Evolutionary conservation across 1,140 invertebrate species (phyloP).

Genomic region (Carcinoscorpius rotundicauda): DNA sequence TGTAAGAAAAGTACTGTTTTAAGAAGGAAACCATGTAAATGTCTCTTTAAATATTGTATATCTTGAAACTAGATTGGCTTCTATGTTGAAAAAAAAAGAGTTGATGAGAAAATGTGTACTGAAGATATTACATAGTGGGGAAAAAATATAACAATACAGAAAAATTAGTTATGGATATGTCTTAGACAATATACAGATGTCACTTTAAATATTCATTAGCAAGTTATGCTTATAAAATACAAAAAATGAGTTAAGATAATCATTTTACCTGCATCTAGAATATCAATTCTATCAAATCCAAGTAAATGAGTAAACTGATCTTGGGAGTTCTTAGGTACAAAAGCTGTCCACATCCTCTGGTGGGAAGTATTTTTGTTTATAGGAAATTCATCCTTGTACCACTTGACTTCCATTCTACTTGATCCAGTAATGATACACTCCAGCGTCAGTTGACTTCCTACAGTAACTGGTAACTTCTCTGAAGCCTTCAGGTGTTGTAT

Average conservation of each 20-base stretch:
- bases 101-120: too few species aligned
- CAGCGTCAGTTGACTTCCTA: constrained; percentile 16
- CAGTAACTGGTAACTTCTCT: constrained; percentile 14
- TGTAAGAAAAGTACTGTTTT: too few species aligned
- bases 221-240: background rate
- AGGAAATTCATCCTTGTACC: constrained; percentile 18
- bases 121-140: too few species aligned
- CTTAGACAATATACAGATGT: background rate
- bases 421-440: constrained; percentile 20
- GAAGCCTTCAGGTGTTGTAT: constrained; percentile 16
- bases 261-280: constrained; percentile 16
- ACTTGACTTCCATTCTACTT: constrained; percentile 15
- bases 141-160: too few species aligned
- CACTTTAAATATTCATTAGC: background rate
- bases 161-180: too few species aligned
- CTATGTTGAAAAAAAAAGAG: too few species aligned
- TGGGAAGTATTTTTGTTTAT: constrained; percentile 12
- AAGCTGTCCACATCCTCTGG: constrained; percentile 18
- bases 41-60: too few species aligned
- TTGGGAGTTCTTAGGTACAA: constrained; percentile 19
- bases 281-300: constrained; percentile 15
- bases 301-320: constrained; percentile 20
- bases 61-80: too few species aligned
- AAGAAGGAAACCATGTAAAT: too few species aligned
- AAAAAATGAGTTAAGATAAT: background rate